These are phyloP conservation scores for Sebastes oblongus DNA, from an alignment of 2,797 vertebrate genomes.

Conservation along the genomic window DNA sequence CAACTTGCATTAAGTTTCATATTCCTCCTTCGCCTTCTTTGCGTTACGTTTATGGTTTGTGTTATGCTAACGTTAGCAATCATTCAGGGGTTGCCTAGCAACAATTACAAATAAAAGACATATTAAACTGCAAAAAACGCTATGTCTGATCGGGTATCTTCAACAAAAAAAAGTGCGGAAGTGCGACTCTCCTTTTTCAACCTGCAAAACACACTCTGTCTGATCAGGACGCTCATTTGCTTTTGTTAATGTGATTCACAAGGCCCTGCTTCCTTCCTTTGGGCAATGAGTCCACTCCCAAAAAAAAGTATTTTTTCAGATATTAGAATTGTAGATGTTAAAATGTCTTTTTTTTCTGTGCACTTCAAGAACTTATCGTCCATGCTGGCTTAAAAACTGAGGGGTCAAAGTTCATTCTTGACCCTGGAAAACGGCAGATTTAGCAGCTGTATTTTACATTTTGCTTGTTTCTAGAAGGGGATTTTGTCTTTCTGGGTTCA, in stretches of 20 bases:
- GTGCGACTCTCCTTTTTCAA: no score
- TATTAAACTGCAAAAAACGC: no score
- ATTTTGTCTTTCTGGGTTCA: background rate
- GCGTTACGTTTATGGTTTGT: no score
- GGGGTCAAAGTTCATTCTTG: background rate
- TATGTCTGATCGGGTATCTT: no score
- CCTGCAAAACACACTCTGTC: no score
- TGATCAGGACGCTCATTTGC: background rate
- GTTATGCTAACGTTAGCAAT: no score
- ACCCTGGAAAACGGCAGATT: background rate
- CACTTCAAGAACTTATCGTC: background rate
- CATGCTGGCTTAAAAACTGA: background rate
- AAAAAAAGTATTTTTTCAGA: background rate
- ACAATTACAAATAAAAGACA: no score
- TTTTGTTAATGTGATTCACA: background rate
- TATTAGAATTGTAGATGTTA: background rate
- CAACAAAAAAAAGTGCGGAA: no score
- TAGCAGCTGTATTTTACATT: background rate
- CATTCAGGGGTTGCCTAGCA: no score
- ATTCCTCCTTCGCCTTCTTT: no score
- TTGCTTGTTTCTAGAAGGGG: background rate
- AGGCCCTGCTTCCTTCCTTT: background rate
- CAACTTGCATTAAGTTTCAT: no score
- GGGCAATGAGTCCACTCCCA: background rate
- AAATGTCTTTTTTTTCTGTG: background rate